These are phyloP conservation scores for Tenualosa thibaudeaui DNA, from an alignment of 2,797 vertebrate species.

Conservation along the genomic window DNA sequence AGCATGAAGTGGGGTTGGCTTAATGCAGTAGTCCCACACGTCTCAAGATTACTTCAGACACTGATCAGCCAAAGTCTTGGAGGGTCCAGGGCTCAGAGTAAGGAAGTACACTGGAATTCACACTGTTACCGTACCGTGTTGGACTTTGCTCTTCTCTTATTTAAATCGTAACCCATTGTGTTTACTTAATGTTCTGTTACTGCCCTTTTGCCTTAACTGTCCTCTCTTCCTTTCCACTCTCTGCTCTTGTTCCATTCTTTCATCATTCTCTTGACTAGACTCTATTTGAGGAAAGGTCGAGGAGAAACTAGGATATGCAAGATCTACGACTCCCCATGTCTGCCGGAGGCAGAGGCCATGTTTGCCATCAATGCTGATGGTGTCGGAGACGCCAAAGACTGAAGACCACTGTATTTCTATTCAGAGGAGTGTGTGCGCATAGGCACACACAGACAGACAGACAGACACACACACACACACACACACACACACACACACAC, in stretches of 20 bases:
- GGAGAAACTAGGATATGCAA: constrained; percentile 97
- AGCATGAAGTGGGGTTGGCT: too few species aligned
- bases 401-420: constrained; percentile 51
- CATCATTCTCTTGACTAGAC: constrained; percentile 60
- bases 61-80: too few species aligned
- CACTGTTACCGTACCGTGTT: too few species aligned
- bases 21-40: too few species aligned
- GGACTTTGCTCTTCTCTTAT: neutral
- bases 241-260: neutral
- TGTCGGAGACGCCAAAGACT: constrained; percentile 95
- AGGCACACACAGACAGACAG: neutral
- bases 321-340: constrained; percentile 95
- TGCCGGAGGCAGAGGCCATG: constrained; percentile 95
- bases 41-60: too few species aligned
- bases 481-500: neutral
- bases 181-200: neutral
- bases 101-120: too few species aligned
- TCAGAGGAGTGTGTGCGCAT: neutral
- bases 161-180: neutral
- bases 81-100: too few species aligned
- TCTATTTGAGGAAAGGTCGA: constrained; percentile 92
- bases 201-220: neutral
- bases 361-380: constrained; percentile 96
- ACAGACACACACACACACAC: neutral
- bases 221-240: neutral